phyloP scores from a whole-genome alignment of 2,797 vertebrate genomes.

The Sus cebifrons region DNA sequence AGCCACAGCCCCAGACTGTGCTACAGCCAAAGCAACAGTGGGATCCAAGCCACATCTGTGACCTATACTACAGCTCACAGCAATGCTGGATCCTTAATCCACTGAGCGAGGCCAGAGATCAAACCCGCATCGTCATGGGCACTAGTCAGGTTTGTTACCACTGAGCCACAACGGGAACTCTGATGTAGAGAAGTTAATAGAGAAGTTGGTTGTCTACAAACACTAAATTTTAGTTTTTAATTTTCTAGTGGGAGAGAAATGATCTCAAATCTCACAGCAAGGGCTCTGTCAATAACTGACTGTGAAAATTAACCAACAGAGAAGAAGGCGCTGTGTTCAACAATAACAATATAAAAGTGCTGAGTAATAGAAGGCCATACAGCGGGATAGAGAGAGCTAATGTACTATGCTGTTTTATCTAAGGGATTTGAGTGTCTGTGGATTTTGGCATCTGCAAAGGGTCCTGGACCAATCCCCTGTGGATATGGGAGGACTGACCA shows the following conservation, averaged over 20 bases:
- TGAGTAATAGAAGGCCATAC: background rate
- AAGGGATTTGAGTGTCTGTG: background rate
- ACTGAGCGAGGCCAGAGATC: too few species aligned
- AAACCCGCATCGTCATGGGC: too few species aligned
- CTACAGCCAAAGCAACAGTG: too few species aligned
- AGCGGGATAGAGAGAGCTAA: background rate
- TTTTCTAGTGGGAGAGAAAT: constrained; percentile 28
- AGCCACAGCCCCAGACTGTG: too few species aligned
- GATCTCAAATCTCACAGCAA: background rate
- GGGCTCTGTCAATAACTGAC: background rate
- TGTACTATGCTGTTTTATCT: background rate
- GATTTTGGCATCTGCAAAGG: background rate
- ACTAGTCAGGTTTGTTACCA: too few species aligned
- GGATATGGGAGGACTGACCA: background rate
- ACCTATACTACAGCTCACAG: too few species aligned
- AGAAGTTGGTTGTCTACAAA: background rate
- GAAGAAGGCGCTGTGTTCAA: background rate
- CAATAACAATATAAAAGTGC: background rate
- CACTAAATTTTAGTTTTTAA: background rate
- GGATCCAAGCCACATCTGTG: too few species aligned
- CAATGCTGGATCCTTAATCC: too few species aligned
- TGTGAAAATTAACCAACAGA: constrained; percentile 12
- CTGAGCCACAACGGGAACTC: too few species aligned
- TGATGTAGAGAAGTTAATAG: background rate
- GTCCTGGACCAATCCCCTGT: background rate